A percentile compares a stretch with the other conserved stretches of the same genome.
Evolutionary conservation across 2,888 invertebrate species (phyloP).

Genomic region (Xylophagus ater): DNA sequence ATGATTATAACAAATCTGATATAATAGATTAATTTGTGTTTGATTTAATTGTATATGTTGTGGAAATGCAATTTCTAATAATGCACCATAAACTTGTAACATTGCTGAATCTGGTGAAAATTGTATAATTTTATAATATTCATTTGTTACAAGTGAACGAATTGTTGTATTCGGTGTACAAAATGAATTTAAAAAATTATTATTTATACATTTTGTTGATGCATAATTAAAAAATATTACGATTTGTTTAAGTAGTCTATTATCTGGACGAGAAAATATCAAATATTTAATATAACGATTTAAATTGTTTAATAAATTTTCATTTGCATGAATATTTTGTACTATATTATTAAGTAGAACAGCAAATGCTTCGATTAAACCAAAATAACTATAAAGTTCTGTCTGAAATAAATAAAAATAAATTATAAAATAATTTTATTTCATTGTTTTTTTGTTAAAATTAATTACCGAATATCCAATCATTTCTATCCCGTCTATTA

Average conservation of each 20-base stretch:
- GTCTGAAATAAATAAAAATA: slow-evolving; percentile 11
- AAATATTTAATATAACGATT: slow-evolving; percentile 11
- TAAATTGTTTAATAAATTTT: neutral
- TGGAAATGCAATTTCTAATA: slow-evolving; percentile 13
- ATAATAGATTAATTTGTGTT: slow-evolving; percentile 10
- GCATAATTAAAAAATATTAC: slow-evolving; percentile 6
- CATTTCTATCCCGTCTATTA: slow-evolving; percentile 9
- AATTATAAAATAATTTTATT: neutral
- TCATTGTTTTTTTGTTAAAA: neutral
- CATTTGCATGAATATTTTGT: neutral
- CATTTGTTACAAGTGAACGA: slow-evolving; percentile 10
- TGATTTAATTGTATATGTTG: slow-evolving; percentile 9
- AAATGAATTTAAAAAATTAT: slow-evolving; percentile 6
- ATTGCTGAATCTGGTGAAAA: slow-evolving; percentile 14
- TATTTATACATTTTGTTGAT: slow-evolving; percentile 2
- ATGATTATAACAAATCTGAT: slow-evolving; percentile 12
- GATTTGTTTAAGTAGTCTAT: slow-evolving; percentile 8
- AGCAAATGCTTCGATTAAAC: slow-evolving; percentile 12
- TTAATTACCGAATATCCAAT: slow-evolving; percentile 15
- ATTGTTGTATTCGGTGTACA: slow-evolving; percentile 9
- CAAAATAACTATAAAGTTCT: slow-evolving; percentile 11
- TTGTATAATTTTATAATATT: slow-evolving; percentile 17
- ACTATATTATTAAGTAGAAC: slow-evolving; percentile 3
- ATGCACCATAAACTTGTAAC: slow-evolving; percentile 15
- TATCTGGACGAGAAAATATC: slow-evolving; percentile 13